These are phyloP conservation scores for Oryzias celebensis DNA, from an alignment of 2,113 vertebrate species.

Conservation along the genomic window DNA sequence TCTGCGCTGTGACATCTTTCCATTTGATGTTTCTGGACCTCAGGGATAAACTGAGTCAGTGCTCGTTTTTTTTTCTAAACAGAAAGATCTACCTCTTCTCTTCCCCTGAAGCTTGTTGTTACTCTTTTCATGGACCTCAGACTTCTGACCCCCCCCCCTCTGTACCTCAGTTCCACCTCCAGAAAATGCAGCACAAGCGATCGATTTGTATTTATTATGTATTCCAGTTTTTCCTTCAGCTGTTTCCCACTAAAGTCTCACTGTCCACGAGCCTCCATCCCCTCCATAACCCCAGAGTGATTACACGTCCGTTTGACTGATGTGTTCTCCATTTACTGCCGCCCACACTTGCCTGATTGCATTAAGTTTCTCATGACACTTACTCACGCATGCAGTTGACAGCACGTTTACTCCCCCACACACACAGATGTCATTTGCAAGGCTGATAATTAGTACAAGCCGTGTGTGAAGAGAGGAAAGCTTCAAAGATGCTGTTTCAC, in stretches of 20 bases:
- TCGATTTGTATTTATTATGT: not conserved
- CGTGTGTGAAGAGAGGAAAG: slow-evolving; percentile 13
- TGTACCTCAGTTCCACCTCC: not conserved
- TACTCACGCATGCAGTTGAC: slow-evolving; percentile 27
- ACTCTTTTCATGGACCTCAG: slow-evolving; percentile 5
- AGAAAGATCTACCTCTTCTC: slow-evolving; percentile 19
- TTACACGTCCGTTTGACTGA: slow-evolving; percentile 27
- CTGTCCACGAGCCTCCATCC: not conserved
- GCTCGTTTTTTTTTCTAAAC: slow-evolving; percentile 12
- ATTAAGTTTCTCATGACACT: slow-evolving; percentile 47
- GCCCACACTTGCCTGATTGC: slow-evolving; percentile 51
- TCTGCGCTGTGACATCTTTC: slow-evolving; percentile 4
- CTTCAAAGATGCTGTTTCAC: slow-evolving; percentile 8
- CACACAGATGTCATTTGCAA: slow-evolving; percentile 6
- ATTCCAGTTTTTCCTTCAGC: not conserved
- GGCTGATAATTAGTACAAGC: slow-evolving; percentile 7
- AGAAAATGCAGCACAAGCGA: not conserved
- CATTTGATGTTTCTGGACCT: slow-evolving; percentile 9
- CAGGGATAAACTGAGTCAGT: slow-evolving; percentile 30
- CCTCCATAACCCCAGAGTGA: slow-evolving; percentile 5
- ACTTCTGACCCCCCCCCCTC: not conserved
- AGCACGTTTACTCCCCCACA: slow-evolving; percentile 21
- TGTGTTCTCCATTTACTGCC: slow-evolving; percentile 6
- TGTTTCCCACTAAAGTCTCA: not conserved
- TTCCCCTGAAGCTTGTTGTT: slow-evolving; percentile 26